A percentile compares a stretch with the other conserved stretches of the same genome.
These are phyloP conservation scores for Ornithoptera priamus DNA, from an alignment of 2,888 invertebrate genomes.

Conservation along the genomic window DNA sequence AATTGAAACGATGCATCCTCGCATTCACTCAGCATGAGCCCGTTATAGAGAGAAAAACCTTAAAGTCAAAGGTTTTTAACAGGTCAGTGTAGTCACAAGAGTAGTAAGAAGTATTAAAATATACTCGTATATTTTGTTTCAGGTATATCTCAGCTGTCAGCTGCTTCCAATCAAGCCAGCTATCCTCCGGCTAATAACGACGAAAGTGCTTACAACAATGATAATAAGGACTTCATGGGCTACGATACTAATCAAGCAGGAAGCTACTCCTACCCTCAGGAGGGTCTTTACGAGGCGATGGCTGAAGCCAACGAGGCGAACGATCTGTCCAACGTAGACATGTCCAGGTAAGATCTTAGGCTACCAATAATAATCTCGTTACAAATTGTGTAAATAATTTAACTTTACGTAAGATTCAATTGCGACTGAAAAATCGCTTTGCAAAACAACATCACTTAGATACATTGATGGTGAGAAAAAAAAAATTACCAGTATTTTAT, in stretches of 20 bases:
- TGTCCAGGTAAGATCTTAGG: constrained; percentile 58
- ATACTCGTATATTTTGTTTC: constrained; percentile 43
- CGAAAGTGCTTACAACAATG: constrained; percentile 58
- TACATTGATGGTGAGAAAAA: too few relatives aligned
- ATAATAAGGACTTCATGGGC: constrained; percentile 83
- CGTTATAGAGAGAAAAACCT: too few relatives aligned
- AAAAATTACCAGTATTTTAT: not conserved
- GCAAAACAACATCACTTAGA: too few relatives aligned
- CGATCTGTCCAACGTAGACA: constrained; percentile 69
- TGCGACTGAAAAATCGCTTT: too few relatives aligned
- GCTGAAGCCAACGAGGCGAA: constrained; percentile 58
- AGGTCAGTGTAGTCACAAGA: too few relatives aligned
- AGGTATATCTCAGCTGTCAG: constrained; percentile 80
- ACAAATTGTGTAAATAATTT: too few relatives aligned
- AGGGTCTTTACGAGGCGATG: constrained; percentile 50
- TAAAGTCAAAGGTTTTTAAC: too few relatives aligned
- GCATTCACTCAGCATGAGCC: too few relatives aligned
- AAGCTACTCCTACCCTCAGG: constrained; percentile 69
- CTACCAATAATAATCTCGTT: too few relatives aligned
- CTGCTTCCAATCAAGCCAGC: constrained; percentile 71
- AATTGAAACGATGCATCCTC: too few relatives aligned
- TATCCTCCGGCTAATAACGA: constrained; percentile 84
- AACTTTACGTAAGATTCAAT: too few relatives aligned
- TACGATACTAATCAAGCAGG: constrained; percentile 71
- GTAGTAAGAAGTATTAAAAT: too few relatives aligned